A percentile compares a stretch with the other conserved stretches of the same genome.
Conservation (phyloP, 2,797 vertebrate genomes). For the Thripadectes ignobilis region DNA sequence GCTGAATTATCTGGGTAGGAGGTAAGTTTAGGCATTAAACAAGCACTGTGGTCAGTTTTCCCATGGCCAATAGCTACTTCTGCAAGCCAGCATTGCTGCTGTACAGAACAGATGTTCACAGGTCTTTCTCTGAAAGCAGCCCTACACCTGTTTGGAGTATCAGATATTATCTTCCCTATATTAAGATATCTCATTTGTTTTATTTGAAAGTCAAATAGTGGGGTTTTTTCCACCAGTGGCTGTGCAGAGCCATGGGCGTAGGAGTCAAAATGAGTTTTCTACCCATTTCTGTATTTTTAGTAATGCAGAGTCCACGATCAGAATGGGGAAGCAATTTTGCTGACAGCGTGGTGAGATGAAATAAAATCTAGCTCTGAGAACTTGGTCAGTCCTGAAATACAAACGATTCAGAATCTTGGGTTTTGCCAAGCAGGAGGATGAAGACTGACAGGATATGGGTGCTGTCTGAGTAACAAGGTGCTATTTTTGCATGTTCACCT, state of each 20-base stretch:
- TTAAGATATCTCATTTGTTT: not conserved
- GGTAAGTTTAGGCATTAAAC: not conserved
- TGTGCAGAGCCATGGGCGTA: not conserved
- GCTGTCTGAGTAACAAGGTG: not conserved
- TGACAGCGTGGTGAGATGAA: not conserved
- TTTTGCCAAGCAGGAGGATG: not conserved
- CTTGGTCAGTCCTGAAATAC: not conserved
- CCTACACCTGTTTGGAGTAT: not conserved
- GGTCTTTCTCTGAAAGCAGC: not conserved
- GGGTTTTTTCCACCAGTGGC: not conserved
- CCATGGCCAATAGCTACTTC: not conserved
- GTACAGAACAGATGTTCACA: not conserved
- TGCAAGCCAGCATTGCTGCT: not conserved
- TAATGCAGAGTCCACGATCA: not conserved
- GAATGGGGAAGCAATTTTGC: not conserved
- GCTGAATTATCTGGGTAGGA: not conserved
- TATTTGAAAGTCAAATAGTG: constrained; percentile 7
- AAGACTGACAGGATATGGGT: not conserved
- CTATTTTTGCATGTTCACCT: not conserved
- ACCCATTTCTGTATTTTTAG: not conserved
- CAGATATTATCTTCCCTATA: not conserved
- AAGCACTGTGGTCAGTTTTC: not conserved
- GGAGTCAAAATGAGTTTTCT: not conserved
- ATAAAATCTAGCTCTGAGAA: not conserved
- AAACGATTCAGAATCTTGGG: not conserved